phyloP scores from a whole-genome alignment of 1,140 invertebrate genomes.

The Patella vulgata region DNA sequence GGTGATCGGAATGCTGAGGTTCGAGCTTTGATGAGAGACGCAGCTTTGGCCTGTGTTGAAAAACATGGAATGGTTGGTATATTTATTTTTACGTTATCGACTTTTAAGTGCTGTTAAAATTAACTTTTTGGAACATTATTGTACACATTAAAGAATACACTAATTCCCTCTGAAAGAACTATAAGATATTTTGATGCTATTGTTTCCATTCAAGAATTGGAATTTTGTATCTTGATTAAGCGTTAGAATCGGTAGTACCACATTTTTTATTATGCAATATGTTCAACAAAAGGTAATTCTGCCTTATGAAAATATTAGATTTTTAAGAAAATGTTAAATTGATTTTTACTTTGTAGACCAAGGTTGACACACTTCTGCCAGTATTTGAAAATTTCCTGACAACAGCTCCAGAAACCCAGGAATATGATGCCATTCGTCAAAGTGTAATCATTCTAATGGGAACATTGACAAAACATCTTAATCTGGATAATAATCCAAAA shows the following conservation, averaged over 20 bases:
- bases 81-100: neutral
- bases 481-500: slow-evolving; percentile 89
- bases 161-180: too few relatives aligned
- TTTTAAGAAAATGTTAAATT: too few relatives aligned
- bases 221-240: too few relatives aligned
- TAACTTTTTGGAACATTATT: too few relatives aligned
- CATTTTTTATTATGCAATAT: too few relatives aligned
- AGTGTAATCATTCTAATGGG: slow-evolving; percentile 98
- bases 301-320: too few relatives aligned
- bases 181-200: too few relatives aligned
- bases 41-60: slow-evolving; percentile 91
- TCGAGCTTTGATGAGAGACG: slow-evolving; percentile 88
- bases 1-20: slow-evolving; percentile 86
- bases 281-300: too few relatives aligned
- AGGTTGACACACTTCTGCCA: slow-evolving; percentile 91
- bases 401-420: slow-evolving; percentile 85
- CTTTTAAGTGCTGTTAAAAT: neutral
- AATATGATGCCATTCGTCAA: slow-evolving; percentile 87
- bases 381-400: slow-evolving; percentile 91
- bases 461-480: slow-evolving; percentile 92
- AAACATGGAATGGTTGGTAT: slow-evolving; percentile 83
- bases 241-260: too few relatives aligned
- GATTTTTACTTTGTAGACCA: slow-evolving; percentile 75
- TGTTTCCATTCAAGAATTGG: too few relatives aligned
- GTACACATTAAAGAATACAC: too few relatives aligned